Evolutionary conservation across 2,113 vertebrate genomes (phyloP), one percentile per base, ranked within the genome.

Genomic region (Nesoenas mayeri): DNA sequence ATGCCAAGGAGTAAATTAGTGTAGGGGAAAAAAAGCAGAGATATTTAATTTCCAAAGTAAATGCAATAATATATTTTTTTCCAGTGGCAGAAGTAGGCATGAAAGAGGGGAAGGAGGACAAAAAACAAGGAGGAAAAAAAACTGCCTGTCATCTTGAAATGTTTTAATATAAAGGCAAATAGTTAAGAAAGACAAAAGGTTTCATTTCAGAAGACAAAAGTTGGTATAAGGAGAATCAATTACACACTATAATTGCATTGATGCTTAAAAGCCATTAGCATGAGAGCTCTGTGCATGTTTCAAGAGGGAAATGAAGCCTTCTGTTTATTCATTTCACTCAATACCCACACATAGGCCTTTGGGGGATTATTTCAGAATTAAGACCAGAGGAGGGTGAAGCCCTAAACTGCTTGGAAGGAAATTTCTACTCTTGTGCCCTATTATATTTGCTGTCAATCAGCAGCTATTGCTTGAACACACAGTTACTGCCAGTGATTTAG

Each of bases 291-390:
- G 73, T 72, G n/a, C 51, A 21, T 13, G 26, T 62, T 91, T 91
- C 88, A 78, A 86, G 82, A 88, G 51, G 29, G n/a, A 80, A 93
- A 92, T 32, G 31, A 6, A 90, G 72, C 24, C 61, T 58, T 91
- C 69, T 91, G 65, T 92, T 96, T 94, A 87, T 93, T 92, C 88
- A 89, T 86, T 77, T 87, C 73, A 81, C 57, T 81, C 44, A 96
- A 92, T 89, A 70, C 50, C 32, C 73, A 82, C 73, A 82, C 44
- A 79, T 0, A 54, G 44, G 40, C n/a, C 77, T 91, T 78, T 26
- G 44, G 70, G 61, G 80, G 42, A 93, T 95, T 94, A 87, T 70
- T 92, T 95, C 40, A 65, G 73, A 95, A 92, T 85, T 82, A 94
- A 89, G 78, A 85, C 50, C 40, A 80, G 79, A 78, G 40, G 12